These are phyloP conservation scores for Shargacucullia verbasci DNA, from an alignment of 2,888 invertebrate genomes.

Conservation along the genomic window DNA sequence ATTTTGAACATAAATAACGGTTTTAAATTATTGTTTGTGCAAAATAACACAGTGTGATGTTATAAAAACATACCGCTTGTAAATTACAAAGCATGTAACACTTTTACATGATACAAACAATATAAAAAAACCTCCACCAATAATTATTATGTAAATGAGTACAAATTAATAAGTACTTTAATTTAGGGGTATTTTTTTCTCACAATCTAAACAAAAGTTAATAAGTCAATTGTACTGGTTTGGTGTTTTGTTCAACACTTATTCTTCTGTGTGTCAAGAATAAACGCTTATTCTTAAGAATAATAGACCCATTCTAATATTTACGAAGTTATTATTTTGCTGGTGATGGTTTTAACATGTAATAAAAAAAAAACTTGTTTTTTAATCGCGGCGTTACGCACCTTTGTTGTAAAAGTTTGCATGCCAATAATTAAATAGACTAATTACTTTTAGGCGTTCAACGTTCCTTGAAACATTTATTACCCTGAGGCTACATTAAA, in stretches of 20 bases:
- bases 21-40: constrained; percentile 22
- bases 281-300: constrained; percentile 24
- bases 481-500: too few relatives aligned
- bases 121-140: constrained; percentile 17
- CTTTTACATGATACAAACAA: constrained; percentile 27
- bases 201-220: constrained; percentile 77
- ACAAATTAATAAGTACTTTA: constrained; percentile 58
- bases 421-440: too few relatives aligned
- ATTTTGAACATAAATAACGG: constrained; percentile 25
- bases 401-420: too few relatives aligned
- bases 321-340: too few relatives aligned
- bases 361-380: too few relatives aligned
- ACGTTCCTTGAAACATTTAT: too few relatives aligned
- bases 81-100: constrained; percentile 35
- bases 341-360: too few relatives aligned
- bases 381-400: too few relatives aligned
- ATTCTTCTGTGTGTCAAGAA: constrained; percentile 44
- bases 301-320: background rate
- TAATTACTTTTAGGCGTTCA: too few relatives aligned
- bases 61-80: constrained; percentile 18
- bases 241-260: constrained; percentile 52
- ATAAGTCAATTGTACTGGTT: constrained; percentile 46
- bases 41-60: constrained; percentile 17
- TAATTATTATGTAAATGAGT: constrained; percentile 51
- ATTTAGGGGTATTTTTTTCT: constrained; percentile 74